A percentile compares a stretch with the other conserved stretches of the same genome.
Evolutionary conservation across 2,797 vertebrate genomes (phyloP).

Genomic region (Tadarida brasiliensis): DNA sequence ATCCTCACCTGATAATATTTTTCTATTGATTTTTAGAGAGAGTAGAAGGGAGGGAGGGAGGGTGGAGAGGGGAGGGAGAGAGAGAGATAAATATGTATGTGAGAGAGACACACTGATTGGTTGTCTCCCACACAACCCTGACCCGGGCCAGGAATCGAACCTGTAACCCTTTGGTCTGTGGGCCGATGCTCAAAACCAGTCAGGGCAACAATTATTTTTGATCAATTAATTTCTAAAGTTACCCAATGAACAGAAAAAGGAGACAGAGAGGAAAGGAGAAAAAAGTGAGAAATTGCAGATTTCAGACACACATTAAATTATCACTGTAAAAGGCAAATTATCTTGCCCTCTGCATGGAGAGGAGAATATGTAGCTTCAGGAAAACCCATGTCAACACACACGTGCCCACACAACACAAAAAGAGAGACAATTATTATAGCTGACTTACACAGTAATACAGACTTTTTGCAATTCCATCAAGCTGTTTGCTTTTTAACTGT

Average conservation of each 20-base stretch:
- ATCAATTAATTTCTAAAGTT: slow-evolving; percentile 30
- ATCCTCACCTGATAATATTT: no score
- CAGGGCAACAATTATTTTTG: not conserved
- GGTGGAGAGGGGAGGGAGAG: no score
- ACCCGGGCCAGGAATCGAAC: no score
- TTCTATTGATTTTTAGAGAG: no score
- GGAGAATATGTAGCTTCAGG: not conserved
- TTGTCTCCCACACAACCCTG: no score
- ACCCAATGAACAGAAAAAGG: not conserved
- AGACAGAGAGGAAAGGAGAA: not conserved
- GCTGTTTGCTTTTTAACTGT: slow-evolving; percentile 14
- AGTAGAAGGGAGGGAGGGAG: no score
- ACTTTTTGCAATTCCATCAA: not conserved
- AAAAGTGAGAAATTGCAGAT: not conserved
- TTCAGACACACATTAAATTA: slow-evolving; percentile 32
- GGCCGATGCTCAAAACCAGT: no score
- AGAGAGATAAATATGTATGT: no score
- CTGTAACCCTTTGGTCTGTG: no score
- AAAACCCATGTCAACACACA: not conserved
- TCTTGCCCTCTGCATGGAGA: not conserved
- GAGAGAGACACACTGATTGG: no score
- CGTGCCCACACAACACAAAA: not conserved
- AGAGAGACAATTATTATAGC: not conserved
- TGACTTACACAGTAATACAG: slow-evolving; percentile 27
- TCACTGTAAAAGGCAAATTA: not conserved